Base-by-base conservation (phyloP, 1,140 invertebrate genomes). In the Tribolium castaneum region DNA sequence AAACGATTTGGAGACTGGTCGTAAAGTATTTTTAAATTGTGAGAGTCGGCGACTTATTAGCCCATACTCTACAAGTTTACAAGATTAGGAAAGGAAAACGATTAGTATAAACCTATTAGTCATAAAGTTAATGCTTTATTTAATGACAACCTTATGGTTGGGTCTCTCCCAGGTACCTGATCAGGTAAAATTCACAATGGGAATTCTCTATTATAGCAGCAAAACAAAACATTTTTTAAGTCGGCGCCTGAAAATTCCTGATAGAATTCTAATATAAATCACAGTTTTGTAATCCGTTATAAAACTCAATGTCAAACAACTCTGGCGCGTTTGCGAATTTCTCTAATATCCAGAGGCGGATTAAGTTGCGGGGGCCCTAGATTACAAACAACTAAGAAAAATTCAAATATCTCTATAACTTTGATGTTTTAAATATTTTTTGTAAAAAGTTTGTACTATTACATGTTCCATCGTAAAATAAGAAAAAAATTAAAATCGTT, bases 81-180 rank as follows among this genome's bases (percentile, higher is more conserved):
- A 25, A 25, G 22, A 25, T 25, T 25, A 25, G 70, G 49, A 12
- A 73, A 30, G 25, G 62, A 30, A 73, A 73, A 51, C 71, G 71
- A 73, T 73, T 73, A 73, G 71, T 54, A 34, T 73, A 73, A 73
- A 73, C 71, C 71, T 73, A 73, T 73, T 73, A 73, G 71, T 73
- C 71, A 73, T 73, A 73, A 73, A 73, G 71, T 73, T 73, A 73
- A 73, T 73, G 49, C 71, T 54, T 73, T 54, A 73, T 54, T 73
- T 73, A 73, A 73, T 73, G 49, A 73, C 71, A 73, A 73, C 71
- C 71, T 73, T 73, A 73, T 73, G 71, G 49, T 54, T 22, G 30
- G 71, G 16, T 50, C 71, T 14, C 25, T 25, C 34, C n/a, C 45
- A 52, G 71, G 70, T 72, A 72, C 45, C 50, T 51, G 49, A 13